Evolutionary conservation across 2,113 vertebrate species (phyloP), one percentile per base, ranked within the genome.

Genomic region (Scomber colias): DNA sequence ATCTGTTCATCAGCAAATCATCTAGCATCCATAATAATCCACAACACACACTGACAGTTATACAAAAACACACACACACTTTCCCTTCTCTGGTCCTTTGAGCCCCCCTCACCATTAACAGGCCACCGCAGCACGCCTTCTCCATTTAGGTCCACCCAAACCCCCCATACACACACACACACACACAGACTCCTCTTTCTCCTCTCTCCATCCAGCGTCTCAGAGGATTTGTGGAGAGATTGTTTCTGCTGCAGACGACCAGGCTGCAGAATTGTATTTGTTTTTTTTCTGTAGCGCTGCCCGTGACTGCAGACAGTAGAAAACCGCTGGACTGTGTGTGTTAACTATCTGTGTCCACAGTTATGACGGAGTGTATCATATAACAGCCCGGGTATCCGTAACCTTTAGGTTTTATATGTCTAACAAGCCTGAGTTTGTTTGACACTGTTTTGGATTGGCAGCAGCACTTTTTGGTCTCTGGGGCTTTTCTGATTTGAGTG

Each of bases 261-360:
- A 57, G 73, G 66, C 82, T 62, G 75, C 65, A 77, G 79, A 77
- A 81, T 80, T 85, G 61, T 82, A 35, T 87, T 89, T 78, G 75
- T 89, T 90, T 85, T 90, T 71, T 40, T 40, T 67, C 73, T 82
- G 57, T 45, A 66, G 12, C 5, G 12, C 80, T 87, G 87, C 81
- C 81, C 75, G 27, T 71, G 64, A 54, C 81, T 79, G 86, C 86
- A 90, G 84, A 84, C 86, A 76, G 86, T 86, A 86, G 82, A 83
- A 78, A 81, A 86, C 83, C 81, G 4, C 85, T 3, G 21, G 66
- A n/a, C 73, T 13, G 63, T 57, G 51, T 80, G 76, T 71, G 81
- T 81, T 75, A 83, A 82, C 79, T 49, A 67, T 88, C 66, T 80
- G 74, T 81, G 73, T 81, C 75, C 80, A 77, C 89, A 85, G 79